A percentile compares a stretch with the other conserved stretches of the same genome.
Evolutionary conservation across 1,140 invertebrate species (phyloP).

Genomic region (Uloborus diversus): DNA sequence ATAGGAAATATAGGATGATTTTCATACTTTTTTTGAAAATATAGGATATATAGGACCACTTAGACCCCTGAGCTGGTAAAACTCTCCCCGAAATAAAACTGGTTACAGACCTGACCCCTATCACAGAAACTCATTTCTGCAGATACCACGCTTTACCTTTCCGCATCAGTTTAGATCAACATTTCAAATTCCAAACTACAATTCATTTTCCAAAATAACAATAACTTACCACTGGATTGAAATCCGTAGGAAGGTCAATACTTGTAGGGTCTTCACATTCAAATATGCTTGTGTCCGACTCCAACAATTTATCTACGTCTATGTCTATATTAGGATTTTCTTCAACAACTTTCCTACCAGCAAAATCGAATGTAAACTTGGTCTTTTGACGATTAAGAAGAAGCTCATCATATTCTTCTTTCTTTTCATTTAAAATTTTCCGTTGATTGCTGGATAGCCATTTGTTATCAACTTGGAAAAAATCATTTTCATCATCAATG

Average conservation of each 20-base stretch:
- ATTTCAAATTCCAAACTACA: not conserved
- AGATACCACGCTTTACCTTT: no score
- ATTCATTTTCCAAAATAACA: not conserved
- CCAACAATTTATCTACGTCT: constrained; percentile 36
- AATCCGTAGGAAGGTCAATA: not conserved
- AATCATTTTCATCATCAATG: constrained; percentile 95
- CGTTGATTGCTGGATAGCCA: constrained; percentile 82
- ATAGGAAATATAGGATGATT: no score
- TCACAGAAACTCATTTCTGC: no score
- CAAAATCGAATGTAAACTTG: constrained; percentile 81
- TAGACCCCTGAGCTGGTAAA: no score
- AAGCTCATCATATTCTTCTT: constrained; percentile 74
- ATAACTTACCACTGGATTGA: constrained; percentile 36
- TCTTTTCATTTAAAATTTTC: constrained; percentile 76
- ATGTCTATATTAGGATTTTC: constrained; percentile 30
- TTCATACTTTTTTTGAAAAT: no score
- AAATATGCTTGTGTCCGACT: constrained; percentile 40
- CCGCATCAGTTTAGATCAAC: no score
- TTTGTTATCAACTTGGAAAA: constrained; percentile 82
- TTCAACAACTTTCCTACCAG: constrained; percentile 68
- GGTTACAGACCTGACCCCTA: no score
- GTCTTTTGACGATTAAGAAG: constrained; percentile 78
- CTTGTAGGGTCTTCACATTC: constrained; percentile 8
- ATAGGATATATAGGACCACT: no score
- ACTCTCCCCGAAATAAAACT: no score